Evolutionary conservation across 2,797 vertebrate genomes (phyloP).

Genomic region (Glossophaga mutica): DNA sequence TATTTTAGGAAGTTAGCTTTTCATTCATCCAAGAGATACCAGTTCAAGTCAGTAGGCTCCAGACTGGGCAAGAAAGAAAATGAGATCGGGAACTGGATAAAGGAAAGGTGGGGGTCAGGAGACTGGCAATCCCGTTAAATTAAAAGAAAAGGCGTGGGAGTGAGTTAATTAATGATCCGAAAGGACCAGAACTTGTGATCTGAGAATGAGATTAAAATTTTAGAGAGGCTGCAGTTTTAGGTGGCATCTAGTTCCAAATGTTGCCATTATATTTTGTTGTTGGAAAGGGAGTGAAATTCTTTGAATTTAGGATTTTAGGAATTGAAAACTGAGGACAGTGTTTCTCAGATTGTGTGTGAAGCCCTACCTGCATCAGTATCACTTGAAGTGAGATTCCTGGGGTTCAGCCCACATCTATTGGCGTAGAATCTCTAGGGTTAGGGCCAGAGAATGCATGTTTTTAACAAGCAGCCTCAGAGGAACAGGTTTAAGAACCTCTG

Average conservation of each 20-base stretch:
- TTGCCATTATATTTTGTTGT: neutral
- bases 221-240: neutral
- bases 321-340: neutral
- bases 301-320: conserved; percentile 3
- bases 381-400: neutral
- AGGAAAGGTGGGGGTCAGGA: neutral
- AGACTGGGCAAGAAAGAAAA: neutral
- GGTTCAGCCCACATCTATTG: neutral
- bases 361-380: neutral
- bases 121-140: neutral
- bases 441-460: neutral
- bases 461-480: neutral
- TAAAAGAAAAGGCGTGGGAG: conserved; percentile 7
- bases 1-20: neutral
- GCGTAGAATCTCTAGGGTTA: neutral
- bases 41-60: neutral
- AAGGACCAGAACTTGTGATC: neutral
- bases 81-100: neutral
- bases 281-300: neutral
- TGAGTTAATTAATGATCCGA: neutral
- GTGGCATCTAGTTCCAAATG: neutral
- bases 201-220: neutral
- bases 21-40: neutral
- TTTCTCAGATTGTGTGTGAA: neutral
- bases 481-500: neutral